Conservation (phyloP, 2,113 vertebrate genomes). For the Cyanocitta stelleri region DNA sequence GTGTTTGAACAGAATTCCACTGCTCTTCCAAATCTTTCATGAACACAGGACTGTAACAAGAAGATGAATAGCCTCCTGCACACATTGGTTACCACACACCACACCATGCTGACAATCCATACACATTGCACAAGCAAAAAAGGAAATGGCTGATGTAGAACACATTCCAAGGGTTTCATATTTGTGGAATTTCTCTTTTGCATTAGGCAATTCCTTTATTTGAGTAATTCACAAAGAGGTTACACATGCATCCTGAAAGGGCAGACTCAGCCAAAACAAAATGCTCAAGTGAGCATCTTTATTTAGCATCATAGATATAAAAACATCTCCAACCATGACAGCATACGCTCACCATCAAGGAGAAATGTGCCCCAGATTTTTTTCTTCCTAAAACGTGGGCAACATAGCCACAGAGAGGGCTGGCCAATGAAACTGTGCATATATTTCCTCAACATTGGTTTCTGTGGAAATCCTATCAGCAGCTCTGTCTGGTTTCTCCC, state of each 20-base stretch:
- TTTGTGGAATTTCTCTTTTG: conserved; percentile 42
- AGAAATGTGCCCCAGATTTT: background rate
- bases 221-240: conserved; percentile 28
- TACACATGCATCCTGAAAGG: conserved; percentile 22
- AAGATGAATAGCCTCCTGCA: conserved; percentile 23
- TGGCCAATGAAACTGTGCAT: background rate
- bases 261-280: conserved; percentile 36
- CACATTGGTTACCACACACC: background rate
- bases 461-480: background rate
- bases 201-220: conserved; percentile 39
- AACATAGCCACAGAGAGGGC: background rate
- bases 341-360: background rate
- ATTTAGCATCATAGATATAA: background rate
- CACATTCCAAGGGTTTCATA: conserved; percentile 46
- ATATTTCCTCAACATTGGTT: background rate
- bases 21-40: background rate
- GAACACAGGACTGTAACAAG: background rate
- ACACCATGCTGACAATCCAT: background rate
- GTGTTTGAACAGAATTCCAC: background rate
- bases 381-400: background rate
- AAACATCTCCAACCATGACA: background rate
- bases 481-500: background rate
- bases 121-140: background rate
- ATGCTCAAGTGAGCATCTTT: conserved; percentile 3
- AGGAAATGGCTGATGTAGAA: conserved; percentile 55